Conservation (phyloP, 2,888 invertebrate species). For the Gymnocheta viridis region DNA sequence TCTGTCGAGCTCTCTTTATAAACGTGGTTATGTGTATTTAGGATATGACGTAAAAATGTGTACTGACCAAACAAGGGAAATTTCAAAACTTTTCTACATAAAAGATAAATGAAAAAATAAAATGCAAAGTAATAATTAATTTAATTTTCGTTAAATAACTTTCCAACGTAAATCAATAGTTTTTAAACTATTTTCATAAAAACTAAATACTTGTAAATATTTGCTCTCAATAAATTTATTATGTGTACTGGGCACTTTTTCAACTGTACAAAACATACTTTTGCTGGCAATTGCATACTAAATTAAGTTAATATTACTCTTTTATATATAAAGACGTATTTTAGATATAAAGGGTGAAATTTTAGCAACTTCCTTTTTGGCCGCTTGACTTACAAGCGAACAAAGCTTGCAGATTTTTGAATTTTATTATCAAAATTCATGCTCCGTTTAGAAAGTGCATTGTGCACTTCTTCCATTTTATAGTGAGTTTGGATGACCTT, state of each 20-base stretch:
- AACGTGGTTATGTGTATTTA: too few species aligned
- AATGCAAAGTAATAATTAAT: slow-evolving; percentile 52
- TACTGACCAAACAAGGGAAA: neutral
- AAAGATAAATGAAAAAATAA: slow-evolving; percentile 1
- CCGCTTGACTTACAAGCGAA: too few species aligned
- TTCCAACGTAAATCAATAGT: slow-evolving; percentile 63
- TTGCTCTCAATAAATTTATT: neutral
- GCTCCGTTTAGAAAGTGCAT: too few species aligned
- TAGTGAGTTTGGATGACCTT: too few species aligned
- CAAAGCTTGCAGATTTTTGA: too few species aligned
- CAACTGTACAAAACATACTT: neutral
- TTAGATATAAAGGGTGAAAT: too few species aligned
- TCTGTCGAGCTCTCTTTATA: neutral
- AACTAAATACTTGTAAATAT: neutral
- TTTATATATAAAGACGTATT: too few species aligned
- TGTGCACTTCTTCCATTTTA: too few species aligned
- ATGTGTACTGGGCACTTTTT: slow-evolving; percentile 8
- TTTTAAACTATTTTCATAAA: slow-evolving; percentile 29
- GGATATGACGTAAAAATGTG: slow-evolving; percentile 1
- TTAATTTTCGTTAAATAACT: slow-evolving; percentile 59
- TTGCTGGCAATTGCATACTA: neutral
- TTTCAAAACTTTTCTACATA: neutral
- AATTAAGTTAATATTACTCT: too few species aligned
- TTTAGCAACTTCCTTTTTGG: too few species aligned
- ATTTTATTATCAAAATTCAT: too few species aligned